phyloP scores from a whole-genome alignment of 1,140 invertebrate species.

The Zaprionus ghesquierei region DNA sequence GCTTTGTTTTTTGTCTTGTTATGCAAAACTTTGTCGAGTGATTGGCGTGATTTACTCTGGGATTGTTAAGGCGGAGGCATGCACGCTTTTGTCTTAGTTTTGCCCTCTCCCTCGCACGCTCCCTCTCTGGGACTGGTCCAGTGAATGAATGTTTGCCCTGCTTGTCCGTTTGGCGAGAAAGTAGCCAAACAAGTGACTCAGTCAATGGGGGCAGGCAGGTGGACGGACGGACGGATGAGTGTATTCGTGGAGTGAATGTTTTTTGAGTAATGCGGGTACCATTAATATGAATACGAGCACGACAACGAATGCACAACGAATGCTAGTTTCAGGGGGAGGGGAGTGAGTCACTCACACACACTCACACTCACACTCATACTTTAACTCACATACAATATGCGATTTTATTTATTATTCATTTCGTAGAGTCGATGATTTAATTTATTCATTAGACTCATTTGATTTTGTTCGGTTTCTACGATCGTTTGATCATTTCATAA shows the following conservation, averaged over 20 bases:
- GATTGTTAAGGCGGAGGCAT: constrained; percentile 49
- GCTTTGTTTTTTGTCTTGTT: constrained; percentile 40
- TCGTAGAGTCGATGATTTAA: not conserved
- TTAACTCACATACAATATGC: not conserved
- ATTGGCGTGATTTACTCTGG: constrained; percentile 63
- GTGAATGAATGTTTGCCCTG: constrained; percentile 13
- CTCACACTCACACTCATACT: constrained; percentile 18
- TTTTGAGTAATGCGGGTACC: constrained; percentile 40
- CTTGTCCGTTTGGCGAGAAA: constrained; percentile 46
- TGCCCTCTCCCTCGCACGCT: not conserved
- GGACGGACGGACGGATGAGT: not conserved
- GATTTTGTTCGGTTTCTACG: not conserved
- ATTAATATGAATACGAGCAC: constrained; percentile 22
- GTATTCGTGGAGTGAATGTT: constrained; percentile 10
- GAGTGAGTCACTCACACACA: constrained; percentile 41
- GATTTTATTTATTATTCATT: not conserved
- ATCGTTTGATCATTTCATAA: not conserved
- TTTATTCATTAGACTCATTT: not conserved
- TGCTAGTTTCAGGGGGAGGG: not conserved
- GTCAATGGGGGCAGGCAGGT: constrained; percentile 3
- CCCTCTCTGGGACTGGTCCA: constrained; percentile 3
- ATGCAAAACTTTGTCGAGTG: constrained; percentile 63
- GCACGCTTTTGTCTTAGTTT: constrained; percentile 25
- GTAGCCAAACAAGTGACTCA: constrained; percentile 66
- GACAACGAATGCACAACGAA: not conserved